phyloP scores from a whole-genome alignment of 2,113 vertebrate species.

The Semnornis frantzii region DNA sequence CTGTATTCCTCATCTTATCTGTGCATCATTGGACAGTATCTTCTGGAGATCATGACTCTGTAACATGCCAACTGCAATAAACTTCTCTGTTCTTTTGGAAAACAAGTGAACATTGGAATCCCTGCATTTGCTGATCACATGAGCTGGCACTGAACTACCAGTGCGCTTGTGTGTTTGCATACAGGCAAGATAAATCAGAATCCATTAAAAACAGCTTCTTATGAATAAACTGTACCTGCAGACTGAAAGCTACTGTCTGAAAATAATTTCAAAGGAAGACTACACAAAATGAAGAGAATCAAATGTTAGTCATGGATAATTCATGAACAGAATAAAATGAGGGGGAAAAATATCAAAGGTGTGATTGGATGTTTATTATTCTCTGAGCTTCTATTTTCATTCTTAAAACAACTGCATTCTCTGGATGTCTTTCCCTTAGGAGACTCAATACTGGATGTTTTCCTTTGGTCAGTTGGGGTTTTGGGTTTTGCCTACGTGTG shows the following conservation, averaged over 20 bases:
- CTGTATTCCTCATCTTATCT: background rate
- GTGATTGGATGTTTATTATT: background rate
- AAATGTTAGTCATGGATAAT: background rate
- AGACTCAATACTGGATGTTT: background rate
- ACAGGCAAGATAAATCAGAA: background rate
- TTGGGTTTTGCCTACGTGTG: background rate
- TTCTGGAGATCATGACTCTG: background rate
- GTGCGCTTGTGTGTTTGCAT: background rate
- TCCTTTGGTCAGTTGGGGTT: background rate
- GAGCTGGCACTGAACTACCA: background rate
- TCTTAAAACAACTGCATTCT: background rate
- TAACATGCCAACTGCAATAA: fast-evolving
- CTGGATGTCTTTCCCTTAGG: background rate
- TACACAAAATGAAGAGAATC: background rate
- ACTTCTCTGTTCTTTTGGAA: background rate
- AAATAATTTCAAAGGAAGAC: slow-evolving; percentile 2
- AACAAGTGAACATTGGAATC: background rate
- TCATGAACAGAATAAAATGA: background rate
- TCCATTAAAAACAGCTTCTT: background rate
- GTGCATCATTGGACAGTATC: background rate
- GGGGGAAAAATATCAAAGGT: background rate
- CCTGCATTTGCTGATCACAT: background rate
- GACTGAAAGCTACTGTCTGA: background rate
- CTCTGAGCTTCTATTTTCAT: background rate
- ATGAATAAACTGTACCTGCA: background rate